A percentile compares a stretch with the other conserved stretches of the same genome.
These are phyloP conservation scores for Darevskia nairensis DNA, from an alignment of 2,797 vertebrate species.

Conservation along the genomic window DNA sequence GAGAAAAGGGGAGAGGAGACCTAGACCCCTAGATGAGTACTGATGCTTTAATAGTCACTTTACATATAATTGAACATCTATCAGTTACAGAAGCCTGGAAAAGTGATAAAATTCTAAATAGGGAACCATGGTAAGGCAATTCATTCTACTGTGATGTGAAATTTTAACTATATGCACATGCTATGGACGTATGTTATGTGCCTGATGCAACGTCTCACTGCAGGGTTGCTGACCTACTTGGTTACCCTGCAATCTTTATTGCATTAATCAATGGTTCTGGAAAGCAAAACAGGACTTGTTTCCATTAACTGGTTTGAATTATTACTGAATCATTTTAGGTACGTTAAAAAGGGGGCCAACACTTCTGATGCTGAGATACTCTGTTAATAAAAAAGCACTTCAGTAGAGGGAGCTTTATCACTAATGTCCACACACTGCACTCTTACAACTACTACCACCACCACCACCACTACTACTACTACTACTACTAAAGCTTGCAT, in stretches of 20 bases:
- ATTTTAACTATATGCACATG: constrained; percentile 16
- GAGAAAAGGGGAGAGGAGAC: constrained; percentile 70
- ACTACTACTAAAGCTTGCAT: background rate
- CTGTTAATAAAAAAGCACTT: background rate
- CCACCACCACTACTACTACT: background rate
- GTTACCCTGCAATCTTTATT: constrained; percentile 28
- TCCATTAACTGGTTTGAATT: constrained; percentile 37
- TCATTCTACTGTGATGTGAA: constrained; percentile 15
- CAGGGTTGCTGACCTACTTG: constrained; percentile 51
- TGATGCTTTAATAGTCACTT: constrained; percentile 77
- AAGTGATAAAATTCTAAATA: constrained; percentile 60
- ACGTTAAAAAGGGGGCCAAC: background rate
- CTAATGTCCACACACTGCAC: background rate
- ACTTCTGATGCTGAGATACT: constrained; percentile 12
- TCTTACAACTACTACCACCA: background rate
- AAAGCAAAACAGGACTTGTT: constrained; percentile 45
- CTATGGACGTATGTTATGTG: background rate
- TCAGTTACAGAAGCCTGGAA: constrained; percentile 69
- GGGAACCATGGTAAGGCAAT: constrained; percentile 53
- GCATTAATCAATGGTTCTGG: constrained; percentile 42
- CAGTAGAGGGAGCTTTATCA: background rate
- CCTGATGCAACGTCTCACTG: constrained; percentile 40
- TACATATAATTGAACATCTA: constrained; percentile 78
- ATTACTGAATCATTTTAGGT: constrained; percentile 22
- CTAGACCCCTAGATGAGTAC: constrained; percentile 74